phyloP scores from a whole-genome alignment of 2,888 invertebrate species.

The Altica lythri region DNA sequence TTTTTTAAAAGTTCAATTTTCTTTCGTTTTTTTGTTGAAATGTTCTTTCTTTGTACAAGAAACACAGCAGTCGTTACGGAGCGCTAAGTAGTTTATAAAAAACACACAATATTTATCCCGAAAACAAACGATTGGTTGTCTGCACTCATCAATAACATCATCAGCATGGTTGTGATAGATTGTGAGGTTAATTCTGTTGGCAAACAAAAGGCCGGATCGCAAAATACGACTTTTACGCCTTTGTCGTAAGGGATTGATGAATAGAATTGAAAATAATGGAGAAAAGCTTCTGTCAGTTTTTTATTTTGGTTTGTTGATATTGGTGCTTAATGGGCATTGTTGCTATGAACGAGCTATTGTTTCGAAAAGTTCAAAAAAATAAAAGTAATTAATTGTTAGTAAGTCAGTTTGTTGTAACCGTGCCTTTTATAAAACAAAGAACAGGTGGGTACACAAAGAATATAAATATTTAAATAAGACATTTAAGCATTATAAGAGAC shows the following conservation, averaged over 20 bases:
- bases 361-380: slow-evolving; percentile 1
- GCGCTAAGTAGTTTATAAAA: slow-evolving; percentile 9
- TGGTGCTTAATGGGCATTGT: neutral
- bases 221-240: slow-evolving; percentile 25
- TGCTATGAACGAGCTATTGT: neutral
- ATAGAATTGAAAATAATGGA: slow-evolving; percentile 21
- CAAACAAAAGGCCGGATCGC: slow-evolving; percentile 25
- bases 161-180: slow-evolving; percentile 25
- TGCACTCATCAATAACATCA: slow-evolving; percentile 22
- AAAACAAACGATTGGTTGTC: slow-evolving; percentile 15
- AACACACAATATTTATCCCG: slow-evolving; percentile 10
- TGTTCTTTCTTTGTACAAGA: no score
- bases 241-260: slow-evolving; percentile 29
- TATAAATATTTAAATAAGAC: no score
- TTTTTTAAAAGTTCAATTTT: no score
- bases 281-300: slow-evolving; percentile 9
- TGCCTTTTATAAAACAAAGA: no score
- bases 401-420: no score
- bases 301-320: slow-evolving; percentile 10
- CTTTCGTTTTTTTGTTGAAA: no score
- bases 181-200: slow-evolving; percentile 27
- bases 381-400: neutral
- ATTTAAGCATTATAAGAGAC: no score
- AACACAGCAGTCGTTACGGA: neutral
- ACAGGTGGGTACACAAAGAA: no score